Base-by-base conservation (phyloP, 2,113 vertebrate species). In the Ardeotis arabs region DNA sequence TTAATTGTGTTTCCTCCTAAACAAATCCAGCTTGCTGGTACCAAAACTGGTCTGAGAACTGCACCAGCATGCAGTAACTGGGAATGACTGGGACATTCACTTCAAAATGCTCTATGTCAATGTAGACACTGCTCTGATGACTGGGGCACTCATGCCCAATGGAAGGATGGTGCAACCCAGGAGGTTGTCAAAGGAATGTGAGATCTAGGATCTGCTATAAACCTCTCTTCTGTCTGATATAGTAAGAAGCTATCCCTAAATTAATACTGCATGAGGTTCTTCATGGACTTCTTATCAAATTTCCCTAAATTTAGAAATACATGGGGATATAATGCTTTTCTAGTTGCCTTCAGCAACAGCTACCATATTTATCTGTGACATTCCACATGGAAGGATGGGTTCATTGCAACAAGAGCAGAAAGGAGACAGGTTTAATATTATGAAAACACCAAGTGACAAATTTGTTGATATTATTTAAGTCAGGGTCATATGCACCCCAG, bases 41-140 rank as follows among this genome's bases (percentile, higher is more conserved):
- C 53, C 44, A 72, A 67, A 95, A 90, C 95, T 78, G 47, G 76
- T 91, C 37, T 6, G 10, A 89, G 91, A 96, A 94, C 44, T 93
- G 80, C 91, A 95, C 12, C 3, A 28, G 12, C 7, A 44, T 68
- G 56, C 56, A 89, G 28, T 68, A 81, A 84, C 50, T 28, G 8
- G 6, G 20, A 21, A 29, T 93, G 93, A 74, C 37, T 74, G 41
- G 47, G 39, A 56, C 21, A 39, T 78, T 72, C 12, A 78, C 15
- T 72, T 52, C 47, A 67, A 92, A 90, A 72, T 45, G 37, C 73
- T 92, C 14, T 74, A 52, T 44, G n/a, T 67, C 29, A 49, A 1
- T 5, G 3, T 44, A 81, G 52, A 75, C 52, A 52, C 41, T 70
- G 31, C 37, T 75, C 20, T 1, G 5, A 33, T 94, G 84, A 81